These are phyloP conservation scores for Ypsolopha scabrella DNA, from an alignment of 2,888 invertebrate genomes.

Conservation along the genomic window DNA sequence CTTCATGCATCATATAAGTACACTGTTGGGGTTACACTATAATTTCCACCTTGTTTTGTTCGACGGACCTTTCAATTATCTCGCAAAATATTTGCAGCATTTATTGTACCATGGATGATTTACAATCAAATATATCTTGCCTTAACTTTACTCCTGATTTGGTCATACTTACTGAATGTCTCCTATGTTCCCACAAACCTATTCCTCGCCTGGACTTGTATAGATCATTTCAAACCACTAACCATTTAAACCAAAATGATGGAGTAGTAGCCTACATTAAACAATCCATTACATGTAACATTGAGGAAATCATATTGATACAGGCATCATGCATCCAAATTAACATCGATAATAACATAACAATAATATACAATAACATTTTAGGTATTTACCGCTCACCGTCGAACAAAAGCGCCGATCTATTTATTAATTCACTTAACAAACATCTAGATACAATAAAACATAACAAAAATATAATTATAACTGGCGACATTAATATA, in stretches of 20 bases:
- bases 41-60: too few relatives aligned
- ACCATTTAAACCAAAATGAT: not conserved
- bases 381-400: conserved; percentile 1
- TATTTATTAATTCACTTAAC: not conserved
- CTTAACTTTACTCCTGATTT: not conserved
- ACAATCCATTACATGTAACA: not conserved
- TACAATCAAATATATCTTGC: not conserved
- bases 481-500: conserved; percentile 1
- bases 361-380: too few relatives aligned
- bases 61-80: not conserved
- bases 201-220: not conserved
- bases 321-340: not conserved
- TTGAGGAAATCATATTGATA: not conserved
- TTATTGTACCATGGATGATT: not conserved
- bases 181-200: not conserved
- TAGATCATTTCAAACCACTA: not conserved
- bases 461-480: not conserved
- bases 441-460: not conserved
- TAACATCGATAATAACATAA: not conserved
- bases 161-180: not conserved
- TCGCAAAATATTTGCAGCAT: conserved; percentile 1
- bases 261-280: not conserved
- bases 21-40: too few relatives aligned
- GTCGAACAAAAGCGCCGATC: not conserved
- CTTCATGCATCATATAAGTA: too few relatives aligned